A percentile compares a stretch with the other conserved stretches of the same genome.
Conservation (phyloP, 2,888 invertebrate genomes). For the Apotomis capreana region DNA sequence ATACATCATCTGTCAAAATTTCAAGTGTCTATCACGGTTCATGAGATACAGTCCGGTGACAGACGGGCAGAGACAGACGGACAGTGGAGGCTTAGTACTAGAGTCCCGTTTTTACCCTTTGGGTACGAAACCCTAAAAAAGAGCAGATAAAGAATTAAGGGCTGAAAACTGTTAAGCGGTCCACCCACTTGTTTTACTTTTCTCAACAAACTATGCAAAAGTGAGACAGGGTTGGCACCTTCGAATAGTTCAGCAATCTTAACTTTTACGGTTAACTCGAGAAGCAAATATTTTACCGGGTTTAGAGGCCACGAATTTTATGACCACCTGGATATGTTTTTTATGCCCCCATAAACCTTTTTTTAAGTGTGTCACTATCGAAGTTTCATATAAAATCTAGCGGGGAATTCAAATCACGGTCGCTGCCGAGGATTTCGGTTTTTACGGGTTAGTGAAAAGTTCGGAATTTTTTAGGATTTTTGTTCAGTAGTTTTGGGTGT, state of each 20-base stretch:
- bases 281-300: slow-evolving; percentile 26
- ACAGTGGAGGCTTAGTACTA: too few species aligned
- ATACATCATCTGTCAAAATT: too few species aligned
- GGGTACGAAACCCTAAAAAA: background rate
- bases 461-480: slow-evolving; percentile 8
- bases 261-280: slow-evolving; percentile 25
- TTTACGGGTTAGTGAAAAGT: slow-evolving; percentile 14
- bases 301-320: slow-evolving; percentile 26
- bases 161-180: background rate
- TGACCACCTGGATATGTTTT: slow-evolving; percentile 31
- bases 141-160: background rate
- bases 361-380: slow-evolving; percentile 39
- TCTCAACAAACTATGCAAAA: slow-evolving; percentile 13
- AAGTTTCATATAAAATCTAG: slow-evolving; percentile 38
- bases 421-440: slow-evolving; percentile 5
- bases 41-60: too few species aligned
- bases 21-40: too few species aligned
- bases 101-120: too few species aligned
- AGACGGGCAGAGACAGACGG: too few species aligned
- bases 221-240: slow-evolving; percentile 1
- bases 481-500: slow-evolving; percentile 3
- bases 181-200: background rate
- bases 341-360: slow-evolving; percentile 37
- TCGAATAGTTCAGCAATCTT: slow-evolving; percentile 27
- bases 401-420: slow-evolving; percentile 31